These are phyloP conservation scores for Keiferia lycopersicella DNA, from an alignment of 2,888 invertebrate species.

Conservation along the genomic window DNA sequence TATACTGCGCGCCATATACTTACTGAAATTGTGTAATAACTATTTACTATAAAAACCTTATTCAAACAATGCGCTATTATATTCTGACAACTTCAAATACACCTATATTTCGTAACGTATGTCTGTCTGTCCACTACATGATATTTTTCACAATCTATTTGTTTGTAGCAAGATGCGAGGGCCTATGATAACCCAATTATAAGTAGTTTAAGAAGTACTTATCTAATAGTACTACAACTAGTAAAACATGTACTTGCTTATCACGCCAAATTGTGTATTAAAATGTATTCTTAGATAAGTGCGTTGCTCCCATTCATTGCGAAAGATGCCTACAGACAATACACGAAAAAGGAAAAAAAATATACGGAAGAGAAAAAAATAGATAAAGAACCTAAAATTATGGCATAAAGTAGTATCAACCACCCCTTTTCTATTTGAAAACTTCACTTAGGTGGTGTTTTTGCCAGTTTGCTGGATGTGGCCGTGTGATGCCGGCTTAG, in stretches of 20 bases:
- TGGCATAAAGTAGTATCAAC: neutral
- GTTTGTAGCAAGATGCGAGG: conserved; percentile 57
- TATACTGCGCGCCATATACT: too few relatives aligned
- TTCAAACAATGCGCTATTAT: conserved; percentile 8
- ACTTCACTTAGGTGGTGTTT: too few relatives aligned
- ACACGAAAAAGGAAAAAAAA: neutral
- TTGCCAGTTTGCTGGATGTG: too few relatives aligned
- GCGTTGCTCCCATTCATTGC: too few relatives aligned
- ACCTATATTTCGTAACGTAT: conserved; percentile 22
- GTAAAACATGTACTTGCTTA: conserved; percentile 44
- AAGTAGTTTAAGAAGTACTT: too few relatives aligned
- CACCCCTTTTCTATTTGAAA: too few relatives aligned
- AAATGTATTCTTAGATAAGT: conserved; percentile 48
- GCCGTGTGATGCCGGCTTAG: too few relatives aligned
- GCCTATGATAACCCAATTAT: conserved; percentile 68
- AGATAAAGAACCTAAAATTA: neutral
- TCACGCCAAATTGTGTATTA: conserved; percentile 53
- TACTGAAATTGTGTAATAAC: neutral
- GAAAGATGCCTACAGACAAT: too few relatives aligned
- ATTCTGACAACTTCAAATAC: conserved; percentile 16
- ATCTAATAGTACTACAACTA: conserved; percentile 8
- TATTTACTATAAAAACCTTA: neutral
- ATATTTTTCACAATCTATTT: conserved; percentile 57
- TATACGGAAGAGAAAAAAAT: too few relatives aligned
- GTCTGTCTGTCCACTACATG: conserved; percentile 22